Conservation (phyloP, 1,140 invertebrate species). For the Conopomorpha cramerella region DNA sequence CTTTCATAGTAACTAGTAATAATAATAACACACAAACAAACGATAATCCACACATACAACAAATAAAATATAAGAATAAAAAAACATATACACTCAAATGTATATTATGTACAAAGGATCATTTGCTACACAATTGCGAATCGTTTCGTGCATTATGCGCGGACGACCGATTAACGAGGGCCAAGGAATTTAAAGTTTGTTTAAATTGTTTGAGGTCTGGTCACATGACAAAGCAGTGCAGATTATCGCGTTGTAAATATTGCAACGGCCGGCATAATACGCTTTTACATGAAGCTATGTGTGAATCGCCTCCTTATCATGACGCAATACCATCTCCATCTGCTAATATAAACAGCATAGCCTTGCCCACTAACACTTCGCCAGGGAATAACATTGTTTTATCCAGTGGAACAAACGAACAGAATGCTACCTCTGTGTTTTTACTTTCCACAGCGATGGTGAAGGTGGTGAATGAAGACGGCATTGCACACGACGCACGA, state of each 20-base stretch:
- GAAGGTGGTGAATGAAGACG: constrained; percentile 1
- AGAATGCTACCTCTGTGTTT: too few relatives aligned
- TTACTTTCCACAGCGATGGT: constrained; percentile 5
- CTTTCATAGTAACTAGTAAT: background rate
- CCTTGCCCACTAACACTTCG: background rate
- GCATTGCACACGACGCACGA: background rate
- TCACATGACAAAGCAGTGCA: constrained; percentile 8
- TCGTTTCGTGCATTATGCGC: constrained; percentile 7
- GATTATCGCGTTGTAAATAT: background rate
- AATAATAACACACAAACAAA: too few relatives aligned
- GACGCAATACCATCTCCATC: too few relatives aligned
- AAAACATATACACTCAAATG: background rate
- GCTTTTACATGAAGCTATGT: background rate
- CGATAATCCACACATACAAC: too few relatives aligned
- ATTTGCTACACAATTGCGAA: constrained; percentile 5
- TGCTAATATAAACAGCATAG: too few relatives aligned
- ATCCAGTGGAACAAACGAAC: too few relatives aligned
- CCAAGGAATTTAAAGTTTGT: constrained; percentile 9
- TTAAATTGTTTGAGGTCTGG: constrained; percentile 12
- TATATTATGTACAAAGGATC: background rate
- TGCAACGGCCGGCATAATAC: background rate
- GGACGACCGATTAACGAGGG: constrained; percentile 9
- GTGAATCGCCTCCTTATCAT: too few relatives aligned
- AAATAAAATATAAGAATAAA: background rate
- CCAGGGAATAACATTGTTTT: too few relatives aligned